Evolutionary conservation across 2,797 vertebrate genomes (phyloP), one percentile per base, ranked within the genome.

Genomic region (Otus scops): DNA sequence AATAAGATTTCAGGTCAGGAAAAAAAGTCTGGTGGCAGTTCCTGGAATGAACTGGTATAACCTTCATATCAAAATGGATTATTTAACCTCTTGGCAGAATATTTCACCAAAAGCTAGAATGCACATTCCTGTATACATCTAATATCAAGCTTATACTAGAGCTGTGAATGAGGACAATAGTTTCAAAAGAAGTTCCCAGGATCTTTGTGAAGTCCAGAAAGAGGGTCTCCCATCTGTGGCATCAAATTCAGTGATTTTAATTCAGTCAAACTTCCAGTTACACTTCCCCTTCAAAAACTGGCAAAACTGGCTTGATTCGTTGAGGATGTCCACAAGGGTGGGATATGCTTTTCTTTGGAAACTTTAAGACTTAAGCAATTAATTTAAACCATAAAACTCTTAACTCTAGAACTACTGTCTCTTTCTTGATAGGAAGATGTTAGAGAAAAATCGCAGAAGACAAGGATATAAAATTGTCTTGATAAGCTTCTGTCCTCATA

Each of bases 201-300:
- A 28, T n/a, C 28, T 71, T 69, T 54, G 14, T 61, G 15, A 60
- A 56, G 11, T 26, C 24, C 15, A 60, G 65, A 79, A 56, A 36
- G 36, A 54, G 9, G 22, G 2, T 65, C 5, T 73, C 21, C 27
- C 7, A 1, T 27, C 21, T 0, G 0, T 51, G n/a, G 3, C 6
- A 17, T 47, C 26, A 77, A 73, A 76, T 83, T 38, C 23, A 91
- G 7, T 51, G 2, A 28, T 87, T 91, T 74, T 41, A 75, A 36
- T 47, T 34, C 10, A 68, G 14, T 17, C 5, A 79, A 82, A 51
- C 4, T 84, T 59, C 13, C 21, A 48, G 23, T 51, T 71, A 64
- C 16, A 6, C 6, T 67, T 68, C 2, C n/a, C 4, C 24, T 68
- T 59, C 9, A 51, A 45, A 91, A 70, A 4, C 0, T 16, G 34